Evolutionary conservation across 2,113 vertebrate species (phyloP).

Genomic region (Ornithorhynchus anatinus): DNA sequence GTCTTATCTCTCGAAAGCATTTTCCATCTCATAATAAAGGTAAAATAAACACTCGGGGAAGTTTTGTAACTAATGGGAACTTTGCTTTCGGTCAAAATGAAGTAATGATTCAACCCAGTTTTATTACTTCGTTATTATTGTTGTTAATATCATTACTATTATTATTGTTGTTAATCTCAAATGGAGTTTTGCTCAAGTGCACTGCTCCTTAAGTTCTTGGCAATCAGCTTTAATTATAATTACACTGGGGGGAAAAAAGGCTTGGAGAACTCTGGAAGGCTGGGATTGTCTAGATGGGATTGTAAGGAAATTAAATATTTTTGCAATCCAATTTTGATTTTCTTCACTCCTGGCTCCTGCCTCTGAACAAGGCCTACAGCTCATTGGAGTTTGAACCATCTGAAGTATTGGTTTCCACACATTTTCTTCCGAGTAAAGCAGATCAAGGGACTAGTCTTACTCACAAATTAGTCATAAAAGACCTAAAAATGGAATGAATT

Average conservation of each 20-base stretch:
- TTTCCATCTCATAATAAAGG: too few relatives aligned
- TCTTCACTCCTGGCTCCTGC: constrained; percentile 25
- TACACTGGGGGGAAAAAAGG: not conserved
- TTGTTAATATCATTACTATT: too few relatives aligned
- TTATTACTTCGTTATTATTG: too few relatives aligned
- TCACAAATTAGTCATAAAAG: constrained; percentile 16
- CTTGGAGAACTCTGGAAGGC: constrained; percentile 36
- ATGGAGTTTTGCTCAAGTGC: constrained; percentile 16
- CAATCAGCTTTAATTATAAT: constrained; percentile 59
- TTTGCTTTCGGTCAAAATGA: too few relatives aligned
- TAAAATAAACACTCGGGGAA: too few relatives aligned
- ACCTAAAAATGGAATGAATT: not conserved
- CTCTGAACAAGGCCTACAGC: constrained; percentile 49
- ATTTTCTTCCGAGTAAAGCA: constrained; percentile 37
- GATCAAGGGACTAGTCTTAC: constrained; percentile 4
- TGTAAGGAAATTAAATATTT: constrained; percentile 49
- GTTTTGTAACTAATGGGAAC: too few relatives aligned
- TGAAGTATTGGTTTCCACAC: constrained; percentile 41
- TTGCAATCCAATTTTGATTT: constrained; percentile 65
- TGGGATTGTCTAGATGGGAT: constrained; percentile 41
- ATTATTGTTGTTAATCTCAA: too few relatives aligned
- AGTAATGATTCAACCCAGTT: too few relatives aligned
- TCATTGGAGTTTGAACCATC: constrained; percentile 29
- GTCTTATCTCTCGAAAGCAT: too few relatives aligned
- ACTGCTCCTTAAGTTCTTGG: constrained; percentile 17